Conservation (phyloP, 2,797 vertebrate species). For the Leptoclinus maculatus region DNA sequence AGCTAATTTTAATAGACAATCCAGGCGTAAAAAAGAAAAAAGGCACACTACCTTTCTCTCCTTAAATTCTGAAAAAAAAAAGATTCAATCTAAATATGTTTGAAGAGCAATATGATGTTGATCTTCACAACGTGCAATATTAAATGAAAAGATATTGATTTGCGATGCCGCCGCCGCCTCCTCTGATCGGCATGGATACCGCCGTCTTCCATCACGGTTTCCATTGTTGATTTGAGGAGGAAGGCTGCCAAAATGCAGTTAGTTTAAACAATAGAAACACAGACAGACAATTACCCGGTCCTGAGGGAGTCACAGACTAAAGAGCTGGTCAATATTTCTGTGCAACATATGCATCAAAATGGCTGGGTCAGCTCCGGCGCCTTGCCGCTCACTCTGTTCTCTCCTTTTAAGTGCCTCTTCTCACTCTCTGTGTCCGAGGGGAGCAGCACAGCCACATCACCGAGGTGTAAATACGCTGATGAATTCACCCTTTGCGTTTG, state of each 20-base stretch:
- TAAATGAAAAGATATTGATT: conserved; percentile 57
- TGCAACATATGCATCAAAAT: conserved; percentile 82
- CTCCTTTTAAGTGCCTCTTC: conserved; percentile 72
- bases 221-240: conserved; percentile 73
- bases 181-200: conserved; percentile 53
- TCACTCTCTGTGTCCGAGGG: conserved; percentile 61
- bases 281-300: conserved; percentile 84
- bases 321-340: conserved; percentile 86
- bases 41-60: not conserved
- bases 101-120: conserved; percentile 15
- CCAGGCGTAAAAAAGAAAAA: not conserved
- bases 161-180: not conserved
- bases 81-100: conserved; percentile 24
- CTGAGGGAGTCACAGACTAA: conserved; percentile 82
- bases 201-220: conserved; percentile 72
- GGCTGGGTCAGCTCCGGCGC: conserved; percentile 78
- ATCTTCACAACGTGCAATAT: conserved; percentile 29
- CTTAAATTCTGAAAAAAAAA: not conserved
- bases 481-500: conserved; percentile 73
- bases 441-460: conserved; percentile 64
- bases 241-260: conserved; percentile 80
- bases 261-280: conserved; percentile 86
- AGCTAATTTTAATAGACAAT: conserved; percentile 4
- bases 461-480: conserved; percentile 73
- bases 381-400: conserved; percentile 62